Conservation (phyloP, 2,797 vertebrate genomes). For the Diplodus puntazzo region DNA sequence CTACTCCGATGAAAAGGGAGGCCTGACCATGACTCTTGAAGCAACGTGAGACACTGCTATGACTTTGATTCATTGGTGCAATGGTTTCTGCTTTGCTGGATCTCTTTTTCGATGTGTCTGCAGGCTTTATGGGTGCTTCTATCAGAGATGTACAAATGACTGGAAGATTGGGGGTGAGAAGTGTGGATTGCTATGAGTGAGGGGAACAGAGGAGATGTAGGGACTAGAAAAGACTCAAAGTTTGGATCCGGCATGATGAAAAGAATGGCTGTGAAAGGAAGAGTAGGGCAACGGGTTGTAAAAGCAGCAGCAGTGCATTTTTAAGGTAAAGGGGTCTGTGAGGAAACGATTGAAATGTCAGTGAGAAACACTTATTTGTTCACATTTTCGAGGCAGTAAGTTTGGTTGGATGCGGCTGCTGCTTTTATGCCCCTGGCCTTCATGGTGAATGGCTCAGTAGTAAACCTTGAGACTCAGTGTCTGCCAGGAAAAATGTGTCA, state of each 20-base stretch:
- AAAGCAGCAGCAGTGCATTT: slow-evolving; percentile 75
- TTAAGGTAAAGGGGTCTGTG: background rate
- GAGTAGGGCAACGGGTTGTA: slow-evolving; percentile 58
- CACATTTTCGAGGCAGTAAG: slow-evolving; percentile 7
- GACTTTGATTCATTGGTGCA: slow-evolving; percentile 38
- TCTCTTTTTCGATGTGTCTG: slow-evolving; percentile 40
- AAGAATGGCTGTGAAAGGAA: slow-evolving; percentile 66
- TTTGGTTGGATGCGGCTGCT: slow-evolving; percentile 62
- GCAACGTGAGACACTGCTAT: slow-evolving; percentile 36
- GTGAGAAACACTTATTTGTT: slow-evolving; percentile 7
- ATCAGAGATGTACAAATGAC: slow-evolving; percentile 43
- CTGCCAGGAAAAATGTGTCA: slow-evolving; percentile 71
- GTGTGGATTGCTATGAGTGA: slow-evolving; percentile 26
- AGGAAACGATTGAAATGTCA: slow-evolving; percentile 19
- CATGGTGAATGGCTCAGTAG: slow-evolving; percentile 69
- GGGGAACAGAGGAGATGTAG: slow-evolving; percentile 50
- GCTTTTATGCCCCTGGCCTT: slow-evolving; percentile 78
- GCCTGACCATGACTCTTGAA: slow-evolving; percentile 40
- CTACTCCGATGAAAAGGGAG: slow-evolving; percentile 32
- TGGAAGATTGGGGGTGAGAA: slow-evolving; percentile 14
- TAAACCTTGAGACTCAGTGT: slow-evolving; percentile 82
- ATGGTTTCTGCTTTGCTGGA: slow-evolving; percentile 43
- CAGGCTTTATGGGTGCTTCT: slow-evolving; percentile 31
- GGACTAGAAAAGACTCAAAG: slow-evolving; percentile 41
- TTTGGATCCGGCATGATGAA: slow-evolving; percentile 61